These are phyloP conservation scores for Mormyrus iriodes DNA, from an alignment of 2,113 vertebrate species.

Conservation along the genomic window DNA sequence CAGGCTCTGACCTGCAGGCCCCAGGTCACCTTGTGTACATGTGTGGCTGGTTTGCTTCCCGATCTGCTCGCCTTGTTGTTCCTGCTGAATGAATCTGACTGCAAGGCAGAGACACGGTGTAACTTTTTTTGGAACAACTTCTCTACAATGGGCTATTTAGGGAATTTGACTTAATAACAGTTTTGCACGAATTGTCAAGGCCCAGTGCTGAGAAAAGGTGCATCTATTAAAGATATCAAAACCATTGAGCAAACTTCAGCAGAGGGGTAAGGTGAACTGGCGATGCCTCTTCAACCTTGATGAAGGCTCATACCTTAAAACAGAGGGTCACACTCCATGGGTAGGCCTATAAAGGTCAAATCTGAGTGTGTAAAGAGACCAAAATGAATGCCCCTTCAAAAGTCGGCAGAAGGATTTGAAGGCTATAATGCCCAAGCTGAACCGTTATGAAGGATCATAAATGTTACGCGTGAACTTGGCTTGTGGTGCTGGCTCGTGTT, in stretches of 20 bases:
- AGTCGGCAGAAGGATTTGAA: neutral
- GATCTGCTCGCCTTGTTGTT: neutral
- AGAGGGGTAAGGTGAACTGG: neutral
- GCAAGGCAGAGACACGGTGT: neutral
- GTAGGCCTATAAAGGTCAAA: neutral
- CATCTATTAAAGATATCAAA: neutral
- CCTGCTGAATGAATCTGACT: neutral
- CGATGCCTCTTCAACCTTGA: neutral
- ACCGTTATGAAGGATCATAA: no score
- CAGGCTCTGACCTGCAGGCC: neutral
- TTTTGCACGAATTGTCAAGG: neutral
- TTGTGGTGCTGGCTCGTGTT: neutral
- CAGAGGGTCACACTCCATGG: neutral
- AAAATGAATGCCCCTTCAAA: neutral
- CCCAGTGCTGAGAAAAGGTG: neutral
- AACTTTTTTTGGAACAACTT: neutral
- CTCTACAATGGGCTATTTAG: neutral
- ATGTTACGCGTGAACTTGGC: neutral
- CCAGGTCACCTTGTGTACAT: neutral
- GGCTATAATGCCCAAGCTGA: neutral
- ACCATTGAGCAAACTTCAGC: neutral
- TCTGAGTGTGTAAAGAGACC: neutral
- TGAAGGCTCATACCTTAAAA: neutral
- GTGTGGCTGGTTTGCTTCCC: neutral
- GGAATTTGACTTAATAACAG: neutral